Percentiles rank a stretch among this genome's conserved stretches.
These are phyloP conservation scores for Heteromyza rotundicornis DNA, from an alignment of 2,888 invertebrate species.

Conservation along the genomic window DNA sequence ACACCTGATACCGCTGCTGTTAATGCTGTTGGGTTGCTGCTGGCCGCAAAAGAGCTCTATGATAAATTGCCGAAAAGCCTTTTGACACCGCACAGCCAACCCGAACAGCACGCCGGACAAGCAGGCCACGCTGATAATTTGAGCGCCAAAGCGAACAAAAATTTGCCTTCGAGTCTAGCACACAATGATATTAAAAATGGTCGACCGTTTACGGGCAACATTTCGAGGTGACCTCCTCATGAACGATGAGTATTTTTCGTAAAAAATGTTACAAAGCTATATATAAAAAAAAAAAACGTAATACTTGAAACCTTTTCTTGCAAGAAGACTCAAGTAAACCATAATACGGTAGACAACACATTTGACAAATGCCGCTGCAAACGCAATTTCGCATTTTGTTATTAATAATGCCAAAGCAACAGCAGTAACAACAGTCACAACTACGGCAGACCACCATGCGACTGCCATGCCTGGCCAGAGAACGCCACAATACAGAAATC, in stretches of 20 bases:
- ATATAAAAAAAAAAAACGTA: background rate
- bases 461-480: background rate
- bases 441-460: background rate
- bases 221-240: constrained; percentile 47
- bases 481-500: constrained; percentile 26
- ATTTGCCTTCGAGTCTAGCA: constrained; percentile 47
- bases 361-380: constrained; percentile 1
- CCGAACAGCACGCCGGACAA: constrained; percentile 9
- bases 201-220: constrained; percentile 53
- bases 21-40: too few relatives aligned
- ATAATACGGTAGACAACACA: background rate
- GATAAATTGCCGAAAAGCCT: constrained; percentile 18
- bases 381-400: background rate
- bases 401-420: constrained; percentile 9
- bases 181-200: constrained; percentile 58
- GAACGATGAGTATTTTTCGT: constrained; percentile 11
- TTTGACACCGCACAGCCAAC: constrained; percentile 17
- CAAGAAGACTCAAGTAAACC: background rate
- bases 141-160: constrained; percentile 16
- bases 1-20: background rate
- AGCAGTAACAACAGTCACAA: background rate
- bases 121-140: constrained; percentile 1
- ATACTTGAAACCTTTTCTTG: background rate
- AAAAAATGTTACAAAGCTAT: background rate
- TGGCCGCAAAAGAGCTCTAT: too few relatives aligned